Evolutionary conservation across 2,888 invertebrate genomes (phyloP).

Genomic region (Lordiphosa fenestrarum): DNA sequence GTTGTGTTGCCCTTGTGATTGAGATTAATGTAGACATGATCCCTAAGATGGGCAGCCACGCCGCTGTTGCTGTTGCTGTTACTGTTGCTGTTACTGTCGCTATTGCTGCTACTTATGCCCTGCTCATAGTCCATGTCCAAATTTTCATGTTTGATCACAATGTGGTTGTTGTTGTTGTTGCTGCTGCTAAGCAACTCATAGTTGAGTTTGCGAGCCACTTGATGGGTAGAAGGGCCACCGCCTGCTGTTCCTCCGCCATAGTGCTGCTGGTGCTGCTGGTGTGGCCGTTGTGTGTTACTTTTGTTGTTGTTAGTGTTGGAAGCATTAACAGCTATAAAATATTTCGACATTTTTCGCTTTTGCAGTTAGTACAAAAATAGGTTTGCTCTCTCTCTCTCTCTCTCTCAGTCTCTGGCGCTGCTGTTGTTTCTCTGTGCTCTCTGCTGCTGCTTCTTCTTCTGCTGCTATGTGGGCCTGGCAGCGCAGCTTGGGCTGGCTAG

Average conservation of each 20-base stretch:
- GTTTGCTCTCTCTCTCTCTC: constrained; percentile 25
- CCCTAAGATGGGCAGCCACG: constrained; percentile 85
- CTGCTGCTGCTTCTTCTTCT: constrained; percentile 14
- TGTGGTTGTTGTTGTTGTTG: constrained; percentile 48
- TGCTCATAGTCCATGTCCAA: constrained; percentile 55
- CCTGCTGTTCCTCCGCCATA: constrained; percentile 34
- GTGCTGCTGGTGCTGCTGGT: constrained; percentile 47
- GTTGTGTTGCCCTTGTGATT: constrained; percentile 81
- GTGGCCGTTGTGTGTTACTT: constrained; percentile 38
- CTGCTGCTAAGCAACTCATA: constrained; percentile 50
- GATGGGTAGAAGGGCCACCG: constrained; percentile 19
- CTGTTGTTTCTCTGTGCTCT: constrained; percentile 8
- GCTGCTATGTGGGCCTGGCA: constrained; percentile 53
- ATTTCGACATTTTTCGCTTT: constrained; percentile 75
- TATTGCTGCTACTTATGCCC: constrained; percentile 39
- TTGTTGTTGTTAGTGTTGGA: constrained; percentile 57
- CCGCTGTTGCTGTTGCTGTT: constrained; percentile 34
- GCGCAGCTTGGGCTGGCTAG: constrained; percentile 21
- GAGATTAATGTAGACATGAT: constrained; percentile 89
- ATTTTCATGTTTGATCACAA: constrained; percentile 61
- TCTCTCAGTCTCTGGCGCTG: constrained; percentile 13
- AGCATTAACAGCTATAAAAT: constrained; percentile 64
- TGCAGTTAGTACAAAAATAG: constrained; percentile 42
- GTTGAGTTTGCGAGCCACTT: constrained; percentile 71
- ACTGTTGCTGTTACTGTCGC: constrained; percentile 35